These are phyloP conservation scores for Heptranchias perlo DNA, from an alignment of 2,113 vertebrate species.

Conservation along the genomic window DNA sequence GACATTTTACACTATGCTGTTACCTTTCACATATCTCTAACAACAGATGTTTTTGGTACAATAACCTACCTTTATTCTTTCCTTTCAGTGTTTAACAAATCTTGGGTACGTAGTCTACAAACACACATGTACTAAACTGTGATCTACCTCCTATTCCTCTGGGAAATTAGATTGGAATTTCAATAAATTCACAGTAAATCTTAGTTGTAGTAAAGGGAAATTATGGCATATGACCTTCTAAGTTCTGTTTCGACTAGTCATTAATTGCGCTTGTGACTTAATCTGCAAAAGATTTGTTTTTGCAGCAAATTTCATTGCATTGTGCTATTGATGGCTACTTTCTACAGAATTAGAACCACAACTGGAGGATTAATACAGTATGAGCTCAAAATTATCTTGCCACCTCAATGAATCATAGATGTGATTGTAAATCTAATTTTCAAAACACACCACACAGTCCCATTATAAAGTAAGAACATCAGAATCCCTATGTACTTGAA, in stretches of 20 bases:
- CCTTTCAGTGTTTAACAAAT: not conserved
- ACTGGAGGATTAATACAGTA: not conserved
- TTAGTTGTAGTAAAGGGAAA: not conserved
- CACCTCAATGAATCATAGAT: not conserved
- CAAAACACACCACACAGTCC: not conserved
- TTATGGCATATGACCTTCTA: not conserved
- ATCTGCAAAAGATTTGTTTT: not conserved
- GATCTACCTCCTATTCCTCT: not conserved
- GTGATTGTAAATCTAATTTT: slow-evolving; percentile 1
- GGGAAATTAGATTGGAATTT: not conserved
- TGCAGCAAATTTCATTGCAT: not conserved
- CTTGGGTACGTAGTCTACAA: not conserved
- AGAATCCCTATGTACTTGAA: not conserved
- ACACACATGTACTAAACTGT: not conserved
- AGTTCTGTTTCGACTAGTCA: not conserved
- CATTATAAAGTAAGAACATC: not conserved
- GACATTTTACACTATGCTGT: not conserved
- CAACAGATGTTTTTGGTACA: not conserved
- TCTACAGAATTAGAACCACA: not conserved
- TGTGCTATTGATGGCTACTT: not conserved
- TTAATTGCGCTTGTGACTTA: not conserved
- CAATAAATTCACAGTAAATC: not conserved
- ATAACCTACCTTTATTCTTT: not conserved
- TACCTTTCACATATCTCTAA: not conserved
- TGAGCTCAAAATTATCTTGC: not conserved